Base-by-base conservation (phyloP, 1,140 invertebrate genomes). In the Ceratosolen solmsi region DNA sequence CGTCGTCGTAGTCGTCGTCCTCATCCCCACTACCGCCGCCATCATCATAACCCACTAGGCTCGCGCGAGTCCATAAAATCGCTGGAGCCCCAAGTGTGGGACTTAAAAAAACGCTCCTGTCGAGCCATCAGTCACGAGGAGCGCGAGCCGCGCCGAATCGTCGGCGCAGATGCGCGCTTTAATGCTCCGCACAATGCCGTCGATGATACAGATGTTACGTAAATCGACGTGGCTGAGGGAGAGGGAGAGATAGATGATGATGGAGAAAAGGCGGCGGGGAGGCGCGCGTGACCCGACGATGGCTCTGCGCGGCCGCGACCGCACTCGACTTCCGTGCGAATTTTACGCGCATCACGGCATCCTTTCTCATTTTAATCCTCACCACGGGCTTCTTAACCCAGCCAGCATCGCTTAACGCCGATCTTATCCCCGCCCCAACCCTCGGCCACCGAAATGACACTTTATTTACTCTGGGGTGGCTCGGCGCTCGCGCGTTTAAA, bases 151-250 rank as follows among this genome's bases (percentile, higher is more conserved):
- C 33, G 79, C 41, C 71, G 70, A 80, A 68, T 68, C 63, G n/a
- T 30, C 9, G 9, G 46, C 54, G 71, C 65, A 56, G 68, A 79
- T 65, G 60, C 63, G 25, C 49, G 36, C 17, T 68, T 33, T 68
- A 36, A 68, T 68, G 17, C 33, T 0, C 15, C 11, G 22, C 30
- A 74, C 70, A 74, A 80, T 60, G 38, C 54, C 27, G 3, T 15
- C 49, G 54, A 82, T 72, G 80, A 82, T 82, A 82, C 80, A 82
- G 80, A 82, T 82, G 80, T 82, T 75, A 70, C 17, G 5, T 46
- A 13, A 5, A 46, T 46, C 13, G 41, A 63, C 5, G 71, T 5
- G 1, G 49, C n/a, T 7, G 63, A 54, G 25, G 5, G 27, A 41
- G 60, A 41, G 9, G 7, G 51, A 27, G 71, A 71, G 38, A 54